These are phyloP conservation scores for Galerucella nymphaeae DNA, from an alignment of 2,888 invertebrate species.

Conservation along the genomic window DNA sequence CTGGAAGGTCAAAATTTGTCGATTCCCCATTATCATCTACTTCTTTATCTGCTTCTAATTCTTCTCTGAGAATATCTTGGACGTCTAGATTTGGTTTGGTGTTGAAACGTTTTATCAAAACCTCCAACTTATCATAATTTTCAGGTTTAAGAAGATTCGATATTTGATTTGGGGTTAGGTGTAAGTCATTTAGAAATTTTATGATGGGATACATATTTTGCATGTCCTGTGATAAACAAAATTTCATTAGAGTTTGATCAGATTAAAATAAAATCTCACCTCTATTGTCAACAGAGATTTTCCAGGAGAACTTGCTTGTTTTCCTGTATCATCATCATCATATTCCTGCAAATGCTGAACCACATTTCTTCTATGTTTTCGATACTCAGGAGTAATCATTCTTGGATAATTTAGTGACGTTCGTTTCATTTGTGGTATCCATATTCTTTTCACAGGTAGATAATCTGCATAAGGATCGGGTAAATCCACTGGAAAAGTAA, in stretches of 20 bases:
- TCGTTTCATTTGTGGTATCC: slow-evolving; percentile 63
- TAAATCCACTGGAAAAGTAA: slow-evolving; percentile 58
- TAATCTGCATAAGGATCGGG: slow-evolving; percentile 61
- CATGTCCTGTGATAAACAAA: slow-evolving; percentile 45
- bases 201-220: slow-evolving; percentile 53
- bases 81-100: slow-evolving; percentile 18
- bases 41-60: slow-evolving; percentile 43
- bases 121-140: slow-evolving; percentile 50
- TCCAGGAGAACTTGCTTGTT: slow-evolving; percentile 13
- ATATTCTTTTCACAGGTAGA: slow-evolving; percentile 56
- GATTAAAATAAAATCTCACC: slow-evolving; percentile 35
- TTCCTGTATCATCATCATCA: slow-evolving; percentile 46
- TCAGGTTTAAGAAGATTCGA: slow-evolving; percentile 54
- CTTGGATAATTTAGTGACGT: slow-evolving; percentile 45
- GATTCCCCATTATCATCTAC: slow-evolving; percentile 47
- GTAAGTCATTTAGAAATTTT: slow-evolving; percentile 53
- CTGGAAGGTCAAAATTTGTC: slow-evolving; percentile 65
- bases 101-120: slow-evolving; percentile 52
- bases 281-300: slow-evolving; percentile 1
- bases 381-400: slow-evolving; percentile 44
- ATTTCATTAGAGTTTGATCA: neutral
- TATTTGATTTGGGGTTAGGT: slow-evolving; percentile 55
- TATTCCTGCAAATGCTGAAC: slow-evolving; percentile 54
- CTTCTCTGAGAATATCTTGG: slow-evolving; percentile 26
- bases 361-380: slow-evolving; percentile 55